These are phyloP conservation scores for Eupithecia insigniata DNA, from an alignment of 2,888 invertebrate species.

Conservation along the genomic window DNA sequence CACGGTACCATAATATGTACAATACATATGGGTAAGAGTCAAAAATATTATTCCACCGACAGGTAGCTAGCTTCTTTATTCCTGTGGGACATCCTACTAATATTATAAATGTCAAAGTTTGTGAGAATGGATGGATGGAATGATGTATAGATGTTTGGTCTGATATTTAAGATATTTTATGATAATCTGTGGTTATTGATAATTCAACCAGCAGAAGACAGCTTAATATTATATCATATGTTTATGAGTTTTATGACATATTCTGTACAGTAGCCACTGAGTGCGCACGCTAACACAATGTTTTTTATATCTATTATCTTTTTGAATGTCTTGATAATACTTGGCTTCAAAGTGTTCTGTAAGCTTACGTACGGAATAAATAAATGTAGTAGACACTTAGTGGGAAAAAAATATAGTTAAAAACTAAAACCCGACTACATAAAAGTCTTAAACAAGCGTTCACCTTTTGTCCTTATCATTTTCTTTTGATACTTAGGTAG, in stretches of 20 bases:
- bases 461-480: no score
- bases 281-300: neutral
- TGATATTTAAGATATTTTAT: no score
- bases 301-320: neutral
- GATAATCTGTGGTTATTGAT: neutral
- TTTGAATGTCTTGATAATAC: slow-evolving; percentile 8
- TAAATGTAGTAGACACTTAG: slow-evolving; percentile 76
- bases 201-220: neutral
- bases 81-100: no score
- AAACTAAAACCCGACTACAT: no score
- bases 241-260: no score
- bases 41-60: neutral
- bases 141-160: neutral
- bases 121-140: no score
- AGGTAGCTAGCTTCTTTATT: neutral
- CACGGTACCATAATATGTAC: no score
- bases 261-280: neutral
- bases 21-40: neutral
- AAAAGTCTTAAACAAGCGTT: no score
- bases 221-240: no score
- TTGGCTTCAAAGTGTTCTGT: slow-evolving; percentile 48
- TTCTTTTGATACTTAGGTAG: no score
- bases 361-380: slow-evolving; percentile 61
- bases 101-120: no score
- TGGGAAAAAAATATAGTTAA: no score